Percentiles rank a stretch among this genome's conserved stretches.
These are phyloP conservation scores for Hyposoter didymator DNA, from an alignment of 2,888 invertebrate species.

Conservation along the genomic window DNA sequence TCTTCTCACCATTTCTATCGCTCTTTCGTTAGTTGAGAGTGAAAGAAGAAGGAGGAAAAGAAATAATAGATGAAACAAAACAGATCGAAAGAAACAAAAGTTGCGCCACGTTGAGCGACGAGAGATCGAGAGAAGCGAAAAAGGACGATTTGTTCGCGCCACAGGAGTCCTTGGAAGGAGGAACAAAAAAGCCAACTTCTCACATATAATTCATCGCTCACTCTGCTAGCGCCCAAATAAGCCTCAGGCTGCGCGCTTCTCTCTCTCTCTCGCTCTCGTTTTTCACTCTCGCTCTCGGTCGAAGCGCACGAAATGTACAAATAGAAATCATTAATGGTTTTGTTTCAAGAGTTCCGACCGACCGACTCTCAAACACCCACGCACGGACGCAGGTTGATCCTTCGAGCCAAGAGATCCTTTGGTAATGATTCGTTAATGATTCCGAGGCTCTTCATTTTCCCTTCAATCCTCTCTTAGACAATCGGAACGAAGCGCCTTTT, in stretches of 20 bases:
- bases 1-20: conserved; percentile 30
- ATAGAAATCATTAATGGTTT: conserved; percentile 83
- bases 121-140: conserved; percentile 65
- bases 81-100: conserved; percentile 67
- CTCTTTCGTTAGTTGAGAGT: conserved; percentile 42
- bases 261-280: conserved; percentile 65
- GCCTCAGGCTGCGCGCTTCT: conserved; percentile 56
- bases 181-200: conserved; percentile 80
- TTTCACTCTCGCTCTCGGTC: conserved; percentile 52
- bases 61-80: conserved; percentile 65
- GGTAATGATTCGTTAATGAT: conserved; percentile 82
- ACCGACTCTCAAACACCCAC: conserved; percentile 46
- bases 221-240: conserved; percentile 51
- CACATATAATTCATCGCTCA: conserved; percentile 80
- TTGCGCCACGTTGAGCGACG: conserved; percentile 58
- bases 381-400: conserved; percentile 36
- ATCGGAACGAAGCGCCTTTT: conserved; percentile 31
- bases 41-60: conserved; percentile 45
- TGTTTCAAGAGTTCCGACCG: conserved; percentile 79
- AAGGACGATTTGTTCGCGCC: conserved; percentile 83
- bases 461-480: conserved; percentile 37
- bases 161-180: conserved; percentile 79
- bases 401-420: conserved; percentile 61
- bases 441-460: conserved; percentile 59
- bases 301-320: conserved; percentile 78